Evolutionary conservation across 2,888 invertebrate genomes (phyloP), one percentile per base, ranked within the genome.

Genomic region (Synanthedon formicaeformis): DNA sequence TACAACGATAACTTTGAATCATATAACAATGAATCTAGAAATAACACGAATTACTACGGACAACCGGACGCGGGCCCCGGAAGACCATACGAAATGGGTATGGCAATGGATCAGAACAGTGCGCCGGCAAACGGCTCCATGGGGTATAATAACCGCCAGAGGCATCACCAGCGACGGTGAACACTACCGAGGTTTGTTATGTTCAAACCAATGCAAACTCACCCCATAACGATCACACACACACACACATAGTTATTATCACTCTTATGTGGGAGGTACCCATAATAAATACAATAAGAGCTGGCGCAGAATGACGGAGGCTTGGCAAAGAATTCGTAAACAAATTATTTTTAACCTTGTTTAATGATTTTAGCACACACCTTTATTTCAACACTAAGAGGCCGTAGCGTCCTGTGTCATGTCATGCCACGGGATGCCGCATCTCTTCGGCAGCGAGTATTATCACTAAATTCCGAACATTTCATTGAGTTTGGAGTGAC

Each of bases 141-240:
- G 86, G 86, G 86, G 83, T 84, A 84, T 78, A 71, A 71, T 71
- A 78, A 78, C 86, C 87, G 87, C 83, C 87, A 84, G 85, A 82
- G 84, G 72, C 81, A 82, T 74, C 85, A 81, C 74, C 72, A 66
- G 62, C 86, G 83, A 65, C 83, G 85, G 75, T 86, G 85, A 85
- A 81, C 72, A 67, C 63, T 60, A 71, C 68, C 64, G 87, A 87
- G 87, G 87, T 87, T 85, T 87, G 87, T 87, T 82, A 75, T 66
- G 76, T 79, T 81, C 76, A 77, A 81, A 80, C 84, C 83, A 81
- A 83, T 80, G 81, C 75, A 71, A 76, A 73, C 75, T 79, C 79
- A 78, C 78, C 73, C 65, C 67, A 67, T 77, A 75, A 73, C 71
- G 56, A 60, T 60, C 60, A 62, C 60, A 61, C 57, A 57, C 56